Base-by-base conservation (phyloP, 2,113 vertebrate genomes). In the Trinectes maculatus region DNA sequence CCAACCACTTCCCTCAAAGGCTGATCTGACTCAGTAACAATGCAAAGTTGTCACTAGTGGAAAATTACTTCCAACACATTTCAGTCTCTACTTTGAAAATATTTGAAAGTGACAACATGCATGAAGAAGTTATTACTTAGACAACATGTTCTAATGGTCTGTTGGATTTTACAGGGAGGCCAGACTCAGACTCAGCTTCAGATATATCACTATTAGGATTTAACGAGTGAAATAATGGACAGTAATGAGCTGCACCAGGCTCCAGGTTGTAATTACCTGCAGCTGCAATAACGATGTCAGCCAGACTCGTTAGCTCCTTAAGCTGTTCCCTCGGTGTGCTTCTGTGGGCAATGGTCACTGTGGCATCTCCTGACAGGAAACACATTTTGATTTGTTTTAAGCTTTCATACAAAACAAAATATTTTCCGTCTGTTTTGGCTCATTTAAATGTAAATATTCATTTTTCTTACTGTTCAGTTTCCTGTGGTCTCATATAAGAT, bases 281-380 rank as follows among this genome's bases (percentile, higher is more conserved):
- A 73, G 95, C 96, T 21, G 94, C 94, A 49, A 97, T 86, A 18
- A 96, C 70, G 33, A 96, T 89, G 74, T 97, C 96, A 34, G 95
- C 95, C 26, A 95, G 88, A 13, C 85, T 87, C 0, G 91, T 92
- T 3, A 95, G 91, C 66, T 91, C 91, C 87, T 94, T 95, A 77
- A 96, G 84, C 55, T 89, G 94, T 22, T 95, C 93, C 85, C 87
- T 93, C 13, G 95, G 96, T 1, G 95, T 97, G 19, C 94, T 93
- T 58, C 95, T 94, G 83, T 97, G 95, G 54, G 94, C 78, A 46
- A 96, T 95, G 44, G 94, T 96, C 80, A 98, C 96, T 1, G 95
- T 97, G 72, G 96, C 95, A 68, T 98, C 96, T 82, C 96, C 96
- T 96, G 87, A 55, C 84, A 29, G 10, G 33, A 43, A 19, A 48